phyloP scores from a whole-genome alignment of 2,797 vertebrate genomes.

The Pipistrellus pygmaeus region DNA sequence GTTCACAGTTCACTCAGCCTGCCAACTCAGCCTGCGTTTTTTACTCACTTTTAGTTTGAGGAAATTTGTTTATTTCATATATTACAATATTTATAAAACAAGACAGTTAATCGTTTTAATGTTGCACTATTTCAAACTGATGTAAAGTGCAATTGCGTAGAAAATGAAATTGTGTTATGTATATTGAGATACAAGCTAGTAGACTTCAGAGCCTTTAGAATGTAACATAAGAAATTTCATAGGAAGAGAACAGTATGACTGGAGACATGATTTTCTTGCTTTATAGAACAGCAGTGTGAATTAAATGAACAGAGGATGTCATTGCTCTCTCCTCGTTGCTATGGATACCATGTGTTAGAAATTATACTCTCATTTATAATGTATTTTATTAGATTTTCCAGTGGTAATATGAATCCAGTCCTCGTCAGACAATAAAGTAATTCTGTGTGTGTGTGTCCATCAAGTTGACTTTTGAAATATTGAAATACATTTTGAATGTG shows the following conservation, averaged over 20 bases:
- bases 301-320: conserved; percentile 58
- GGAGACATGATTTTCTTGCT: conserved; percentile 35
- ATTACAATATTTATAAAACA: conserved; percentile 42
- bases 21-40: background rate
- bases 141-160: background rate
- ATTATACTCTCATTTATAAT: conserved; percentile 72
- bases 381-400: conserved; percentile 63
- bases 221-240: conserved; percentile 40
- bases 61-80: conserved; percentile 34
- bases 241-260: conserved; percentile 16
- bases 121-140: conserved; percentile 27
- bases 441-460: conserved; percentile 35
- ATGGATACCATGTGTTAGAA: conserved; percentile 74
- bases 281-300: background rate
- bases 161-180: background rate
- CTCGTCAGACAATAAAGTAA: conserved; percentile 44
- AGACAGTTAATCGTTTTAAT: conserved; percentile 51
- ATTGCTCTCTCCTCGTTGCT: conserved; percentile 61
- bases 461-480: conserved; percentile 62
- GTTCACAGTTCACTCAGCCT: background rate
- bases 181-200: background rate
- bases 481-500: conserved; percentile 55
- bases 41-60: background rate
- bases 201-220: background rate
- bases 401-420: conserved; percentile 21